Base-by-base conservation (phyloP, 2,113 vertebrate species). In the Oryzias woworae region DNA sequence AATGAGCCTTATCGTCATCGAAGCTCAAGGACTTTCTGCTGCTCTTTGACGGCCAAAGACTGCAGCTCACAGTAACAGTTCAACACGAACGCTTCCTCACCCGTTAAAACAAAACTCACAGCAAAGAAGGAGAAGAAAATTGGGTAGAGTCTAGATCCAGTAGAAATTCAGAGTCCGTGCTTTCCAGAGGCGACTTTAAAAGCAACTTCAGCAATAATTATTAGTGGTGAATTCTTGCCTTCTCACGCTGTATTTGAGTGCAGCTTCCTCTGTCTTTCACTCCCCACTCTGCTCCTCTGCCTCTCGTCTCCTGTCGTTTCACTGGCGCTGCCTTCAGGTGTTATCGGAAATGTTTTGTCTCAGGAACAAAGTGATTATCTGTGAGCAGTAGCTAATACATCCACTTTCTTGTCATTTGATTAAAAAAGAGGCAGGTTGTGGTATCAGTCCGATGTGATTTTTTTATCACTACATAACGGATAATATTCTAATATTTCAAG, bases 11-110 rank as follows among this genome's bases (percentile, higher is more conserved):
- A 71, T 84, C 70, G 80, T 52, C 59, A 50, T 3, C 67, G 53
- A 20, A 62, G 69, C 73, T 75, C 66, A 78, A 69, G 66, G 42
- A 66, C 59, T 75, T 75, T 73, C 47, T 60, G 58, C 65, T 14
- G 43, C 23, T 64, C 28, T 62, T 56, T 71, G 26, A 81, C 52
- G 78, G 74, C 58, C 60, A 79, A 77, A 74, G 64, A 81, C 57
- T 71, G 74, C 69, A 83, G 26, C 26, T 28, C 26, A 62, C 69
- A 65, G 75, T 71, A 54, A 80, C n/a, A 18, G n/a, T 77, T 26
- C 66, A 41, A 65, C 1, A 26, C 54, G 76, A 54, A 47, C 72
- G 84, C 82, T 80, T 88, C 79, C 85, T 87, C 80, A 87, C 77
- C 82, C 66, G 77, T 74, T 73, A 14, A 61, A 67, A 77, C 71